Conservation (phyloP, 2,113 vertebrate genomes). For the Otocyon megalotis region DNA sequence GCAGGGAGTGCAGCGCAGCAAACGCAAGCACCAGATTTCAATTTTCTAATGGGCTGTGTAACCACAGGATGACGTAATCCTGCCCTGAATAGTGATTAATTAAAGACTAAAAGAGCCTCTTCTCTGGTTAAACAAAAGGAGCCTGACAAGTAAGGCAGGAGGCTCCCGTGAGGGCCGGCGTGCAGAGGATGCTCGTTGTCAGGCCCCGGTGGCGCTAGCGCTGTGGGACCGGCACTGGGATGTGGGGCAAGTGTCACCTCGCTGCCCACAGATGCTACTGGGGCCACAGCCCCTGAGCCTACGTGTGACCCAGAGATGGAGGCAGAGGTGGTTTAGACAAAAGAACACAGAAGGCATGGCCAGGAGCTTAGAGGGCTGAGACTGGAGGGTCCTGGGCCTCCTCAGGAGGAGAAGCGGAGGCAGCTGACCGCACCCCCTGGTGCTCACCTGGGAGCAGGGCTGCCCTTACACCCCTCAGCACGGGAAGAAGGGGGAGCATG, state of each 20-base stretch:
- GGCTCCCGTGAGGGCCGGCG: not conserved
- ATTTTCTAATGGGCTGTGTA: not conserved
- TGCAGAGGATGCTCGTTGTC: not conserved
- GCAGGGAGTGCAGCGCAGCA: not conserved
- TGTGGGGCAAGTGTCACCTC: accelerated
- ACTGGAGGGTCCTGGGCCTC: accelerated
- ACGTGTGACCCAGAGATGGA: too few relatives aligned
- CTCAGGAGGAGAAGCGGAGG: not conserved
- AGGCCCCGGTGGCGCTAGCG: accelerated
- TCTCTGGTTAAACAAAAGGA: not conserved
- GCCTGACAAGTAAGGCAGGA: not conserved
- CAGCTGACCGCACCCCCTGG: accelerated
- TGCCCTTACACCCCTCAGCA: too few relatives aligned
- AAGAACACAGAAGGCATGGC: not conserved
- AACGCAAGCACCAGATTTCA: not conserved
- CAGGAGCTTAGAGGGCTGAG: not conserved
- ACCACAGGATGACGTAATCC: not conserved
- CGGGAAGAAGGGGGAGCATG: accelerated
- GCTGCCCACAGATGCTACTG: not conserved
- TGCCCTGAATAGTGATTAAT: not conserved
- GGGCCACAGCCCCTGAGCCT: not conserved
- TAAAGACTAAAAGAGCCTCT: not conserved
- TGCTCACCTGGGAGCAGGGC: not conserved
- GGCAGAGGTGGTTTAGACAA: not conserved
- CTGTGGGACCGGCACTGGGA: accelerated